Conservation (phyloP, 2,797 vertebrate species). For the Danio tinwini region DNA sequence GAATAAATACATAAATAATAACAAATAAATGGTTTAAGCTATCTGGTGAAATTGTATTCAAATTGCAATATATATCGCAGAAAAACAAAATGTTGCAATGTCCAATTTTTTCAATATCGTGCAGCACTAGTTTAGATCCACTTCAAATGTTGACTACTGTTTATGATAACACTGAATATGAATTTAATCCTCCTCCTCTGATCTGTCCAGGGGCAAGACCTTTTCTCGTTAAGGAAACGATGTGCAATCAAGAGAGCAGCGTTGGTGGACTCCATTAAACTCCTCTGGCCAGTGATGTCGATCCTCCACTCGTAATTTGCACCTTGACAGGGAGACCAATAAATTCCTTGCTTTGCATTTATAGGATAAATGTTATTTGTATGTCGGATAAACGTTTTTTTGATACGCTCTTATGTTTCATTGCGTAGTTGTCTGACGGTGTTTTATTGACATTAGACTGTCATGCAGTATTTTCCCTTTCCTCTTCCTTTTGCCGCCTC, state of each 20-base stretch:
- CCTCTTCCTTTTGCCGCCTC: conserved; percentile 77
- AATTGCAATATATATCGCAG: too few species aligned
- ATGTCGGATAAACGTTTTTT: conserved; percentile 73
- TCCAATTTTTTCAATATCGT: too few species aligned
- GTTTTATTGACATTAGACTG: conserved; percentile 74
- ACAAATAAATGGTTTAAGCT: too few species aligned
- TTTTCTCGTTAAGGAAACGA: conserved; percentile 79
- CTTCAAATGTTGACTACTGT: too few species aligned
- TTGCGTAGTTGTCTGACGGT: conserved; percentile 81
- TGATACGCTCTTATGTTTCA: conserved; percentile 79
- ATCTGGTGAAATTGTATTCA: too few species aligned
- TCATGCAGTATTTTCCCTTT: conserved; percentile 83
- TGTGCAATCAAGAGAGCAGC: conserved; percentile 42
- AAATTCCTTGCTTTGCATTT: conserved; percentile 80
- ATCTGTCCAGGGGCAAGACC: conserved; percentile 89
- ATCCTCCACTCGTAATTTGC: conserved; percentile 63
- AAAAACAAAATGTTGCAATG: too few species aligned
- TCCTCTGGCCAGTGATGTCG: conserved; percentile 60
- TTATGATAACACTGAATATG: not conserved
- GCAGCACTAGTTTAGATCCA: too few species aligned
- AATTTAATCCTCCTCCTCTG: conserved; percentile 36
- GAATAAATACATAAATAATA: too few species aligned
- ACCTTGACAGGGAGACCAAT: conserved; percentile 67
- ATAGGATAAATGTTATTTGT: conserved; percentile 80
- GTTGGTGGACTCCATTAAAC: conserved; percentile 60